Evolutionary conservation across 1,140 invertebrate genomes (phyloP).

Genomic region (Neodiprion virginianus): DNA sequence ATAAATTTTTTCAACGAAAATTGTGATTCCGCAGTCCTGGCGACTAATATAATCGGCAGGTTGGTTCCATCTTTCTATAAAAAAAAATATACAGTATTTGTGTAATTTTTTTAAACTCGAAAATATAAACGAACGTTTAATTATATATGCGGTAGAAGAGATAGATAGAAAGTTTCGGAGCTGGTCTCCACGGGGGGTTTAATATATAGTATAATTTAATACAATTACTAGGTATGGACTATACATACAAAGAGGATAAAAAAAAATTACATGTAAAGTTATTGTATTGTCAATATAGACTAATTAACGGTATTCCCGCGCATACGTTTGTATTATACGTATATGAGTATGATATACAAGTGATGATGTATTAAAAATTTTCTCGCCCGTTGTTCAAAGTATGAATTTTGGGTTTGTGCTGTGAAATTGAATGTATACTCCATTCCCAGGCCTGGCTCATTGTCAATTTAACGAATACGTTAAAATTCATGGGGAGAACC

Average conservation of each 20-base stretch:
- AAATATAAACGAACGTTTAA: neutral
- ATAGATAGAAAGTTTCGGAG: neutral
- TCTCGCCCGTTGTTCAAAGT: too few species aligned
- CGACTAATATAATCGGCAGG: neutral
- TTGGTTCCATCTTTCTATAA: neutral
- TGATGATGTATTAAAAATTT: too few species aligned
- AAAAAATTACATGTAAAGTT: neutral
- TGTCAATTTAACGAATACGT: too few species aligned
- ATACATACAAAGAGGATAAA: too few species aligned
- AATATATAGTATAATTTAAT: slow-evolving; percentile 3
- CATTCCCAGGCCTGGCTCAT: too few species aligned
- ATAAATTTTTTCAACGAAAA: too few species aligned
- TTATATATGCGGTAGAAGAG: neutral
- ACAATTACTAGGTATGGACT: neutral
- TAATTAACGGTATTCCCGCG: neutral
- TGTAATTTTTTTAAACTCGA: neutral
- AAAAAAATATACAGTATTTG: neutral
- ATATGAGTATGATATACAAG: neutral
- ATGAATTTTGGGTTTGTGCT: too few species aligned
- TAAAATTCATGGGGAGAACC: too few species aligned
- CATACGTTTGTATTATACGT: neutral
- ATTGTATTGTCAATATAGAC: neutral
- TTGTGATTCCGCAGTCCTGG: too few species aligned
- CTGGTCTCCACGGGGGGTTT: neutral
- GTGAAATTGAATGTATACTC: too few species aligned